Base-by-base conservation (phyloP, 1,140 invertebrate species). In the Drosophila subobscura region DNA sequence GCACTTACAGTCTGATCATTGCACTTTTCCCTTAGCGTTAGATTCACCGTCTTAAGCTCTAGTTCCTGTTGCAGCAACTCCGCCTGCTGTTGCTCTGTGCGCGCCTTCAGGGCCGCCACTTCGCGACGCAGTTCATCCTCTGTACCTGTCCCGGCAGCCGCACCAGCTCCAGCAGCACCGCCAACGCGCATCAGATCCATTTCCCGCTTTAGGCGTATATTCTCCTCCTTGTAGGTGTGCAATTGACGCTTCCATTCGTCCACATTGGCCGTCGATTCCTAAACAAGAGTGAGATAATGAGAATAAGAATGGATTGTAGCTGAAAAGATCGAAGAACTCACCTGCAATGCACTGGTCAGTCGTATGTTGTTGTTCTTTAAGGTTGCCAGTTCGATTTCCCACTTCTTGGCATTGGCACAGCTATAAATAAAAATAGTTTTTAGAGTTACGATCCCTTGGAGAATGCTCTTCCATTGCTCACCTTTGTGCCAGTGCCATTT, bases 211-310 rank as follows among this genome's bases (percentile, higher is more conserved):
- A 99, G 94, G 64, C 96, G 94, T 54, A 95, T 95, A 93, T 98
- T 98, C 92, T 99, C 98, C 89, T 99, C 98, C 93, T 99, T 98
- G 88, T 99, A 98, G 40, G 96, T 95, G 75, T 98, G 97, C 58
- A 99, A 93, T 90, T 99, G 98, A 76, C 97, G 94, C 93, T 99
- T 99, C 98, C 98, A 99, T 92, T 99, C 98, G 86, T 99, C 98
- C 5, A 99, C 98, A 93, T 99, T 99, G 42, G 97, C 96, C 25
- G 97, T 99, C 72, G 97, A 98, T 92, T 99, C 98, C 90, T 91
- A 16, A 52, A 14, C 0, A 12, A 25, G 68, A 33, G 23, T 42
- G 42, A 20, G 25, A n/a, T 12, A 8, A 45, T 23, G 37, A 16
- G 0, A 16, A 41, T 4, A 25, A n/a, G 20, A 10, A 27, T 29